Evolutionary conservation across 2,888 invertebrate genomes (phyloP).

Genomic region (Chymomyza amoena): DNA sequence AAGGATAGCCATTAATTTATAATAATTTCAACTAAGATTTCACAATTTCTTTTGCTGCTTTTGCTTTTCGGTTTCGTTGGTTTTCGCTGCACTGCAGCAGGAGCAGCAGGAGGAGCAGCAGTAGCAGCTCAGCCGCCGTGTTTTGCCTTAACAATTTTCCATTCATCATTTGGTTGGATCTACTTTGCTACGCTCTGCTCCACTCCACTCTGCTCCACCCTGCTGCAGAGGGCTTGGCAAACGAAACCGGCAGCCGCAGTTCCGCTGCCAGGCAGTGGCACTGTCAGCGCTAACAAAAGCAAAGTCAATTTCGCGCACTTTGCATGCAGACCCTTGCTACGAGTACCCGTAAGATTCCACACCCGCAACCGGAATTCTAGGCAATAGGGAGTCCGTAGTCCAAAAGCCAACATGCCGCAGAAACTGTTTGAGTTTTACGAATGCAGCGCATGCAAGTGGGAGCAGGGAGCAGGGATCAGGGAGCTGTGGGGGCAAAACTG

Average conservation of each 20-base stretch:
- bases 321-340: constrained; percentile 44
- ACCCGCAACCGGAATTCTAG: not conserved
- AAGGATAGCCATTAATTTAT: constrained; percentile 72
- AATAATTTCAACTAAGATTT: constrained; percentile 74
- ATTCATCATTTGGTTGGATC: constrained; percentile 57
- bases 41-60: constrained; percentile 60
- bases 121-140: not conserved
- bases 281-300: constrained; percentile 72
- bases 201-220: too few relatives aligned
- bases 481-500: not conserved
- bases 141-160: constrained; percentile 68
- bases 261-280: constrained; percentile 48
- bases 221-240: too few relatives aligned
- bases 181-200: too few relatives aligned
- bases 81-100: constrained; percentile 12
- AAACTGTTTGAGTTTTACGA: not conserved
- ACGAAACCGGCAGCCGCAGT: not conserved
- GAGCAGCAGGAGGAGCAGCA: not conserved
- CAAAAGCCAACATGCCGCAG: constrained; percentile 31
- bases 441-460: not conserved
- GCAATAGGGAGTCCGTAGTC: constrained; percentile 1
- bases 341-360: not conserved
- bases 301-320: constrained; percentile 73
- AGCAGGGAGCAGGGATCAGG: not conserved
- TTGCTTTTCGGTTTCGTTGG: not conserved